A percentile compares a stretch with the other conserved stretches of the same genome.
These are phyloP conservation scores for Ciconia boyciana DNA, from an alignment of 2,113 vertebrate genomes.

Conservation along the genomic window DNA sequence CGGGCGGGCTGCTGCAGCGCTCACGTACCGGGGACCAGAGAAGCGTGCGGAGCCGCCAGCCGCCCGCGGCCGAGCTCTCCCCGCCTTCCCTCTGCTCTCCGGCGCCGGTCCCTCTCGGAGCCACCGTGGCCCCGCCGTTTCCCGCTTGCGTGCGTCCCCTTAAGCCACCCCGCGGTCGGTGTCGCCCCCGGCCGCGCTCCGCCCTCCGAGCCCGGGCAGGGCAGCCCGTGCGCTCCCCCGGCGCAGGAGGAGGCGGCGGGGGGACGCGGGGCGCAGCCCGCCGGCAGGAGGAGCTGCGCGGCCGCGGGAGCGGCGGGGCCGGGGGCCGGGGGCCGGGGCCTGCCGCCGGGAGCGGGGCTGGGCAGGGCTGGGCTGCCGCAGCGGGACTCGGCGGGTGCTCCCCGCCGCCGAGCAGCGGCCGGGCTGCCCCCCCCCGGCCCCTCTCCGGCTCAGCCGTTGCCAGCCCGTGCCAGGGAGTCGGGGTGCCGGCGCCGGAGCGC, in stretches of 20 bases:
- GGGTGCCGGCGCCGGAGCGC: not conserved
- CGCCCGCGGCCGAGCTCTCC: not conserved
- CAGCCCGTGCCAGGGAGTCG: not conserved
- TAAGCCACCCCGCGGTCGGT: too few relatives aligned
- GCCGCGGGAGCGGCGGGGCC: not conserved
- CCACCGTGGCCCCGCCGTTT: not conserved
- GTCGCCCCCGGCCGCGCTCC: not conserved
- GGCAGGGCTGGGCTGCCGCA: too few relatives aligned
- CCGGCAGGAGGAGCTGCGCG: not conserved
- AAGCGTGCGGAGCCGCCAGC: not conserved
- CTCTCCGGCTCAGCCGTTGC: not conserved
- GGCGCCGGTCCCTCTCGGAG: not conserved
- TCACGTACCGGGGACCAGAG: rapidly evolving
- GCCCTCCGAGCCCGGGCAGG: not conserved
- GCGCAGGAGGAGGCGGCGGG: not conserved
- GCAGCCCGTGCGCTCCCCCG: not conserved
- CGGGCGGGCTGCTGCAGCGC: rapidly evolving
- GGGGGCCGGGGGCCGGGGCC: not conserved
- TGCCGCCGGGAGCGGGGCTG: not conserved
- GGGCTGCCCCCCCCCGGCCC: too few relatives aligned
- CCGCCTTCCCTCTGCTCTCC: not conserved
- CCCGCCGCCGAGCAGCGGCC: not conserved
- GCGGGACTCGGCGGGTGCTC: not conserved
- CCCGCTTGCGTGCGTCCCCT: not conserved
- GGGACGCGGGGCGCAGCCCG: not conserved